phyloP scores from a whole-genome alignment of 2,113 vertebrate genomes.

The Vicugna pacos region DNA sequence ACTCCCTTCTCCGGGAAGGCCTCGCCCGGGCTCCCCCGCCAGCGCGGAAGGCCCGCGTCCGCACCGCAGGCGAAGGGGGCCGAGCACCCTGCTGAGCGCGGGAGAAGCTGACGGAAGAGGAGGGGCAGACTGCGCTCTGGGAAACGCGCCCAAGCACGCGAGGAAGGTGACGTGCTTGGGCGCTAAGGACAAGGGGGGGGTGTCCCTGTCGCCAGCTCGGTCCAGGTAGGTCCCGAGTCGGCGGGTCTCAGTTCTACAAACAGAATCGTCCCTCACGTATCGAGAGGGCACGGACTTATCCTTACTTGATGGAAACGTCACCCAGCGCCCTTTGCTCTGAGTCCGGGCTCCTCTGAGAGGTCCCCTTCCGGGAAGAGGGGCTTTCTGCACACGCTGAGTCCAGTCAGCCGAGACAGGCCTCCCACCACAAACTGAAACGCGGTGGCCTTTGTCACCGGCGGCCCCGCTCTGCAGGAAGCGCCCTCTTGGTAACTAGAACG shows the following conservation, averaged over 20 bases:
- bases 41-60: not conserved
- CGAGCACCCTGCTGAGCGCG: not conserved
- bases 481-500: not conserved
- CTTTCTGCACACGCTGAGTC: not conserved
- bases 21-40: too few relatives aligned
- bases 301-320: not conserved
- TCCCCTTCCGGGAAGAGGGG: not conserved
- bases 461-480: too few relatives aligned
- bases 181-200: not conserved
- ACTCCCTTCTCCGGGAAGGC: not conserved
- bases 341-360: not conserved
- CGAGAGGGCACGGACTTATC: not conserved
- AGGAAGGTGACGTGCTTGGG: not conserved
- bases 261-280: not conserved
- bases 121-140: accelerated
- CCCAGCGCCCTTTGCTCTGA: not conserved
- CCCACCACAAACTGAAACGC: not conserved
- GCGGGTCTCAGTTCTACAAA: not conserved
- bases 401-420: accelerated
- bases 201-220: not conserved
- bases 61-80: accelerated
- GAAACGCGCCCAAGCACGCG: accelerated
- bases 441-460: too few relatives aligned
- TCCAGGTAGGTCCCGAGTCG: not conserved
- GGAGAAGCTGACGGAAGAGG: too few relatives aligned